Evolutionary conservation across 2,797 vertebrate species (phyloP).

Genomic region (Argya squamiceps): DNA sequence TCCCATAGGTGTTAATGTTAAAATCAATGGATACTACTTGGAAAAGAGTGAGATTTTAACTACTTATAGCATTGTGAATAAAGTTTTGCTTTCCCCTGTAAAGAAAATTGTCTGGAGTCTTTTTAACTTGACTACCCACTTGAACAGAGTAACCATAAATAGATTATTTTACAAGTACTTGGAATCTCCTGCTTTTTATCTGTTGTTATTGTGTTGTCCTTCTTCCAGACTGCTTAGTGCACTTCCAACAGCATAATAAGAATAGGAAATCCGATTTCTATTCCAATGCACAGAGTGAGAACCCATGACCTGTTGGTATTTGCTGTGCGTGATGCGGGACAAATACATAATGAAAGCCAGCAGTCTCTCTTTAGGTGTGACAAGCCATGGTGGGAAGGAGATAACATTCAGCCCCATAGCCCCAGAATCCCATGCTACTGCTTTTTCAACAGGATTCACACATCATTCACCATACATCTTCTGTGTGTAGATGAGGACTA

Average conservation of each 20-base stretch:
- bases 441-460: not conserved
- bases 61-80: not conserved
- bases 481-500: not conserved
- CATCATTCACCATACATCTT: not conserved
- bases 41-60: not conserved
- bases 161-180: not conserved
- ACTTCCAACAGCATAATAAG: not conserved
- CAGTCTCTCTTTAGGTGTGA: not conserved
- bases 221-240: not conserved
- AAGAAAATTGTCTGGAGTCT: not conserved
- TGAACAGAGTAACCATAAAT: not conserved
- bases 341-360: not conserved
- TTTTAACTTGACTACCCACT: not conserved
- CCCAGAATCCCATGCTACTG: not conserved
- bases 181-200: not conserved
- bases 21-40: not conserved
- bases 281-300: not conserved
- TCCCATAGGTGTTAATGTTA: not conserved
- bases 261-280: not conserved
- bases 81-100: not conserved
- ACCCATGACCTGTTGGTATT: not conserved
- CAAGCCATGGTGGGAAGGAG: not conserved
- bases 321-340: not conserved
- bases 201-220: not conserved
- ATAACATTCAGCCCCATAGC: not conserved